These are phyloP conservation scores for Drosophila gaucha DNA, from an alignment of 2,888 invertebrate genomes.

Conservation along the genomic window DNA sequence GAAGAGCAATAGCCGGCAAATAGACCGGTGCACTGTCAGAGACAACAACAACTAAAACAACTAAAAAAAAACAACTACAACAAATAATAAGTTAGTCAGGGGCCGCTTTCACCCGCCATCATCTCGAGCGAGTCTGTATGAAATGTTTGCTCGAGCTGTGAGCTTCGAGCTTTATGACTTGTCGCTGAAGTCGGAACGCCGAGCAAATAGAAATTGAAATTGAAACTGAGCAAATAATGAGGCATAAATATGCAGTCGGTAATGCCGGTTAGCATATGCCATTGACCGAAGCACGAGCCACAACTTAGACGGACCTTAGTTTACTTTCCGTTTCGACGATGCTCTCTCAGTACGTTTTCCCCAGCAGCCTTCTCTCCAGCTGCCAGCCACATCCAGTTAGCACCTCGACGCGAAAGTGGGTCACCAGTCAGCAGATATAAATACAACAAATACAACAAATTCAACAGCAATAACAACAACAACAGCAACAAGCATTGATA, in stretches of 20 bases:
- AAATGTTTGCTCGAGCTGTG: constrained; percentile 43
- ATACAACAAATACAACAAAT: background rate
- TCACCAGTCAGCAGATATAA: constrained; percentile 35
- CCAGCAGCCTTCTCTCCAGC: constrained; percentile 1
- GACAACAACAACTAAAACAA: constrained; percentile 9
- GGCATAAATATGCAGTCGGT: constrained; percentile 74
- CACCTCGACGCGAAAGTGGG: constrained; percentile 71
- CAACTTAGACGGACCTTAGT: background rate
- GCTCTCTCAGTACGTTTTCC: constrained; percentile 15
- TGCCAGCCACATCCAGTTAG: constrained; percentile 53
- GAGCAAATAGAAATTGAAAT: constrained; percentile 75
- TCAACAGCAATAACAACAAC: constrained; percentile 3
- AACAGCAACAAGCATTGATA: constrained; percentile 51
- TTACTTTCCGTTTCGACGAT: constrained; percentile 42
- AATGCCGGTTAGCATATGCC: constrained; percentile 33
- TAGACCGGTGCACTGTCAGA: constrained; percentile 33
- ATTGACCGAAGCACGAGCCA: constrained; percentile 48
- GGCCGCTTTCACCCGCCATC: constrained; percentile 64
- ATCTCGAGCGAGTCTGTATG: constrained; percentile 52
- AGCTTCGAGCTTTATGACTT: constrained; percentile 47
- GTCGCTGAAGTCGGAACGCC: constrained; percentile 36
- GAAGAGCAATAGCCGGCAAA: constrained; percentile 59
- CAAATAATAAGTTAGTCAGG: constrained; percentile 49
- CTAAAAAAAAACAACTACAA: constrained; percentile 4
- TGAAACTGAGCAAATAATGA: constrained; percentile 78